Conservation (phyloP, 2,113 vertebrate species). For the Carlito syrichta region DNA sequence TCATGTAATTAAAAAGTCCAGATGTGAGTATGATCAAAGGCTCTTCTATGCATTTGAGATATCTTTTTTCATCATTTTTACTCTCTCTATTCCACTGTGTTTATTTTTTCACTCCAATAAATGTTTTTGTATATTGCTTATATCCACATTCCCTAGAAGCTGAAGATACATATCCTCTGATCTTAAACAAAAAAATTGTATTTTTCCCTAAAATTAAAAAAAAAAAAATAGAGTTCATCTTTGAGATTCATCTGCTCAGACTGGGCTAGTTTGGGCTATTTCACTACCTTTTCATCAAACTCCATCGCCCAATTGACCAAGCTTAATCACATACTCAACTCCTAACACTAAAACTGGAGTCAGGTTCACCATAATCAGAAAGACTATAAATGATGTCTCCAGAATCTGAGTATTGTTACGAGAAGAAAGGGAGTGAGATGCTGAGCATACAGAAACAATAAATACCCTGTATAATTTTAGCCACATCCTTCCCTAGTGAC, state of each 20-base stretch:
- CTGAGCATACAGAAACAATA: neutral
- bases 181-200: neutral
- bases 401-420: neutral
- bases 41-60: neutral
- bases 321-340: neutral
- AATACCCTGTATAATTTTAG: neutral
- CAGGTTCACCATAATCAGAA: neutral
- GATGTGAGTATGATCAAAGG: neutral
- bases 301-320: neutral
- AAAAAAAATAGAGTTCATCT: neutral
- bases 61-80: neutral
- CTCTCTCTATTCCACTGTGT: neutral
- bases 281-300: neutral
- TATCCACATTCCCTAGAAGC: accelerated
- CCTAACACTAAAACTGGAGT: neutral
- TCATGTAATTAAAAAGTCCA: neutral
- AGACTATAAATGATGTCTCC: neutral
- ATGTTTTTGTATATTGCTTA: neutral
- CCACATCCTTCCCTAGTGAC: neutral
- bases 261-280: neutral
- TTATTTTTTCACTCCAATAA: neutral
- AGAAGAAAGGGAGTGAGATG: neutral
- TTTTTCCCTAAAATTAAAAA: neutral
- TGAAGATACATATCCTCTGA: neutral
- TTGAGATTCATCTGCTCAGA: neutral